phyloP scores from a whole-genome alignment of 2,888 invertebrate genomes.

The Anthrax anthrax region DNA sequence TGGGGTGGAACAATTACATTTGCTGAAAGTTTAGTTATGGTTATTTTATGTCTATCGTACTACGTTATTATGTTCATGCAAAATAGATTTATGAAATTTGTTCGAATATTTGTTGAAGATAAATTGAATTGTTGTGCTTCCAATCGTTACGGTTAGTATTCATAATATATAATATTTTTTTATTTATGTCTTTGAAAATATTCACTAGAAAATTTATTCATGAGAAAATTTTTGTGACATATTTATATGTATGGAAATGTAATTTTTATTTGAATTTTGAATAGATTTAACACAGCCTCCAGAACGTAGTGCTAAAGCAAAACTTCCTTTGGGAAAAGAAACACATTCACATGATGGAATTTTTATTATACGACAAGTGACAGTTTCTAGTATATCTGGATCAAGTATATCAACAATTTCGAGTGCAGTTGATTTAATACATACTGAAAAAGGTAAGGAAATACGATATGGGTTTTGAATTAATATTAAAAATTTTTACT shows the following conservation, averaged over 20 bases:
- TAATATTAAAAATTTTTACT: no score
- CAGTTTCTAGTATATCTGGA: neutral
- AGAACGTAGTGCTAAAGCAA: slow-evolving; percentile 31
- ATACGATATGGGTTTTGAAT: no score
- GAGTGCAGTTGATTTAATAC: no score
- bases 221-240: no score
- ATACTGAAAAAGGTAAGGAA: slow-evolving; percentile 3
- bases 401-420: neutral
- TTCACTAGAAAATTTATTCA: no score
- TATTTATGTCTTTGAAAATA: neutral
- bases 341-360: slow-evolving; percentile 19
- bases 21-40: slow-evolving; percentile 61
- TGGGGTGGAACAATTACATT: slow-evolving; percentile 68
- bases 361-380: slow-evolving; percentile 19
- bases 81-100: slow-evolving; percentile 36
- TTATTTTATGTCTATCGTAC: slow-evolving; percentile 59
- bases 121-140: slow-evolving; percentile 31
- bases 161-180: neutral
- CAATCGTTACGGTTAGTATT: slow-evolving; percentile 27
- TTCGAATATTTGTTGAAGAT: slow-evolving; percentile 30
- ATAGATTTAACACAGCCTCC: slow-evolving; percentile 33
- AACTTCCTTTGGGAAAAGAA: slow-evolving; percentile 20
- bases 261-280: slow-evolving; percentile 6
- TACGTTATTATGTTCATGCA: slow-evolving; percentile 60
- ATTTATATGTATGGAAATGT: no score